Base-by-base conservation (phyloP, 1,140 invertebrate genomes). In the Wasmannia auropunctata region DNA sequence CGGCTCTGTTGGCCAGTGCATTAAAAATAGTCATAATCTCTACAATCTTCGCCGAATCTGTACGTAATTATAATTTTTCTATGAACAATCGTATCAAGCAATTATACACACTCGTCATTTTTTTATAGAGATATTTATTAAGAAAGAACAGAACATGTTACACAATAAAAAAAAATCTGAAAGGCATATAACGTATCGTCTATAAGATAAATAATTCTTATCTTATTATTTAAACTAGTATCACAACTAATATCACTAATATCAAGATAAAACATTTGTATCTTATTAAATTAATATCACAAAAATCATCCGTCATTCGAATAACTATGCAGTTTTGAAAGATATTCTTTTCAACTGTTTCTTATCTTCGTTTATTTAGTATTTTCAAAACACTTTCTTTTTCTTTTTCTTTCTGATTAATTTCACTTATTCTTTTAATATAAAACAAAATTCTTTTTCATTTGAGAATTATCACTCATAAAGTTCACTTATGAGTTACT, bases 101-200 rank as follows among this genome's bases (percentile, higher is more conserved):
- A 37, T 51, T 79, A 10, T 14, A 4, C 16, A 76, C 54, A 31
- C 6, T 67, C 49, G 7, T 37, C 3, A 51, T 56, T 14, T 69
- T 54, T 25, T 79, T 49, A 22, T 22, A n/a, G 3, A 60, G 7
- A 63, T 25, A 49, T 63, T 79, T 79, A 65, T 46, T 63, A 22
- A 62, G 3, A 37, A 63, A 14, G n/a, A 22, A 60, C 34, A 60
- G 3, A 63, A 62, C 3, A 25, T 65, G 10, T 63, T 63, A 8
- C n/a, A 16, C 5, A 60, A 40, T 22, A 3, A 40, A 37, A 37
- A 37, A 37, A 37, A 37, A 0, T 5, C 10, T 75, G 0, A 40
- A 16, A 40, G 34, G 4, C n/a, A 56, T 14, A 72, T n/a, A 51
- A 49, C 19, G 28, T 28, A 22, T 46, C 40, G 7, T 16, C 25